Evolutionary conservation across 1,140 invertebrate species (phyloP), one percentile per base, ranked within the genome.

Genomic region (Drosophila azteca): DNA sequence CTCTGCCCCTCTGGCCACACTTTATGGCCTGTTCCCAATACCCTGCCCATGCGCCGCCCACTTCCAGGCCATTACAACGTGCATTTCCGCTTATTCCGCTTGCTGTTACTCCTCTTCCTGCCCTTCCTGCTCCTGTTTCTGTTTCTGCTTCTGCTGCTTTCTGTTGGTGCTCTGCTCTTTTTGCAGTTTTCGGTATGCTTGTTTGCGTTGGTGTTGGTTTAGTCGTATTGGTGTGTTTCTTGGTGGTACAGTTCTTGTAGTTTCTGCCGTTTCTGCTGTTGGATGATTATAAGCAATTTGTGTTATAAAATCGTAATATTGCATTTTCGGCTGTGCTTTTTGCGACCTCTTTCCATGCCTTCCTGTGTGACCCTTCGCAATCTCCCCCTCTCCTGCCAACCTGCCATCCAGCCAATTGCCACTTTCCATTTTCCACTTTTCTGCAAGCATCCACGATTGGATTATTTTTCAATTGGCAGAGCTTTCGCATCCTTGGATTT

Each of bases 261-360:
- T 9, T 35, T 11, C 35, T 13, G 35, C 35, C 35, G 11, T 20
- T 20, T 20, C 35, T 82, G 65, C 69, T 77, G 60, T 66, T 51
- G 57, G 81, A 65, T 85, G 81, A 85, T 85, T 87, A 85, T 85
- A 85, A 85, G 81, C 78, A 85, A 85, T 85, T 85, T 85, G 82
- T 87, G 81, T 75, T 85, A 85, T 85, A 85, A 85, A 87, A 87
- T 85, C 69, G 81, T 82, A 87, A 85, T 85, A 85, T 85, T 85
- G 81, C 82, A 85, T 85, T 85, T 85, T 83, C 51, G 49, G 71
- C 62, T 73, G 45, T 46, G 29, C 55, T 64, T 72, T 48, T 50
- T n/a, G 31, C 17, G 22, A 50, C 48, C 53, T 57, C 41, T 54
- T 67, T 49, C 24, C 15, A n/a, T 45, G n/a, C 39, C 43, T 35